A percentile compares a stretch with the other conserved stretches of the same genome.
Conservation (phyloP, 1,140 invertebrate species). For the Achatina immaculata region DNA sequence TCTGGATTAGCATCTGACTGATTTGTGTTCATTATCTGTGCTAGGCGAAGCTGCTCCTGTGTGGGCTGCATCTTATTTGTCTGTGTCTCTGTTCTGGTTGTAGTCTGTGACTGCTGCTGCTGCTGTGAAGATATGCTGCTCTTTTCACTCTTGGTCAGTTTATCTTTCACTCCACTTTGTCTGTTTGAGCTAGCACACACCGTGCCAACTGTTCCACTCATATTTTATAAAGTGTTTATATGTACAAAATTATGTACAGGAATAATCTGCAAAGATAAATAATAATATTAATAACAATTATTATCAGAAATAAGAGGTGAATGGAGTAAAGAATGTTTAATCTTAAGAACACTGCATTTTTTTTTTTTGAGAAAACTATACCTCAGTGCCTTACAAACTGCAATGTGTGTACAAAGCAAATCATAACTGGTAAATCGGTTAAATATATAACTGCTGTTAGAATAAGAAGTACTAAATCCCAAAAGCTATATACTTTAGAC, state of each 20-base stretch:
- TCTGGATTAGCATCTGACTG: slow-evolving; percentile 50
- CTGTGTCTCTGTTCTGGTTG: slow-evolving; percentile 21
- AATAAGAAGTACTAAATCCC: too few species aligned
- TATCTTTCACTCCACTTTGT: slow-evolving; percentile 34
- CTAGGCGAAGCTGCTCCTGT: slow-evolving; percentile 59
- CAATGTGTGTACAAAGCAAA: too few species aligned
- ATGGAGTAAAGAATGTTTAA: too few species aligned
- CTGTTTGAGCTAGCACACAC: slow-evolving; percentile 38
- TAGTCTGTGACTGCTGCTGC: slow-evolving; percentile 18
- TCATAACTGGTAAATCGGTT: too few species aligned
- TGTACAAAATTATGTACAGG: slow-evolving; percentile 42
- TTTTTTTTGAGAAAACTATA: too few species aligned
- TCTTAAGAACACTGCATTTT: too few species aligned
- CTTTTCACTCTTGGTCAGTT: slow-evolving; percentile 26
- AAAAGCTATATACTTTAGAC: too few species aligned
- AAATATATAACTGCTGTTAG: too few species aligned
- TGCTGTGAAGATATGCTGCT: not conserved
- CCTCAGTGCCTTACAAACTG: too few species aligned
- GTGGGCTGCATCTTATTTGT: slow-evolving; percentile 51
- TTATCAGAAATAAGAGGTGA: too few species aligned
- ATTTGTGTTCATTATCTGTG: slow-evolving; percentile 55
- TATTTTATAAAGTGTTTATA: slow-evolving; percentile 34
- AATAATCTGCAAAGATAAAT: not conserved
- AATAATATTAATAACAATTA: not conserved
- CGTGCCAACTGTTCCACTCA: slow-evolving; percentile 40